Conservation (phyloP, 2,797 vertebrate genomes). For the Fistularia tabacaria region DNA sequence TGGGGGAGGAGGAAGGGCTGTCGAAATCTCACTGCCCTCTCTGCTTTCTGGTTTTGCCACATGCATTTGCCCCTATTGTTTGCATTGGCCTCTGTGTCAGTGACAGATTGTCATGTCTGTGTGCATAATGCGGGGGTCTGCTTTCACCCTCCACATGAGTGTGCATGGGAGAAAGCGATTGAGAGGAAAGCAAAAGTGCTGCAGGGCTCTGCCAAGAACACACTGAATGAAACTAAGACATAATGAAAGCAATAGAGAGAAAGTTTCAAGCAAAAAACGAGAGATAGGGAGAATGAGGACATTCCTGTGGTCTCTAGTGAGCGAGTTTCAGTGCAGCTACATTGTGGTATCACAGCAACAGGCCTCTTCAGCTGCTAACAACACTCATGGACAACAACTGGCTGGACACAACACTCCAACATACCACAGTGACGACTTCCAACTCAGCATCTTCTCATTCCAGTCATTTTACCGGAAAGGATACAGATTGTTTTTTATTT, state of each 20-base stretch:
- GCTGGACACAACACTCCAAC: slow-evolving; percentile 14
- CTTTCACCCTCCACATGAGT: slow-evolving; percentile 30
- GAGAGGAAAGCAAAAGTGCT: slow-evolving; percentile 26
- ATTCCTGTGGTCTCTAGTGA: slow-evolving; percentile 63
- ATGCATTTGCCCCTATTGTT: slow-evolving; percentile 64
- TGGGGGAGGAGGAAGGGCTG: slow-evolving; percentile 28
- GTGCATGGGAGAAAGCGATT: slow-evolving; percentile 9
- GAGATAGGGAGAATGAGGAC: slow-evolving; percentile 50
- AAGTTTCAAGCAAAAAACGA: slow-evolving; percentile 28
- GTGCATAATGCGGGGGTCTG: slow-evolving; percentile 47
- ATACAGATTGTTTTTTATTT: no score
- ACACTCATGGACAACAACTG: slow-evolving; percentile 50
- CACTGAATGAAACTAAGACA: slow-evolving; percentile 34
- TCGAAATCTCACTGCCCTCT: slow-evolving; percentile 34
- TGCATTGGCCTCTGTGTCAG: slow-evolving; percentile 62
- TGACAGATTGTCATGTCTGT: slow-evolving; percentile 71
- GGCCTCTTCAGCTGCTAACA: slow-evolving; percentile 61
- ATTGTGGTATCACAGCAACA: slow-evolving; percentile 59
- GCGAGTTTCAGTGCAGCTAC: slow-evolving; percentile 45
- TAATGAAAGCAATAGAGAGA: slow-evolving; percentile 25
- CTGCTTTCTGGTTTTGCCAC: slow-evolving; percentile 56
- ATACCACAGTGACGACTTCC: neutral
- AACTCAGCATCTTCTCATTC: neutral
- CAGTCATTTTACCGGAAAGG: no score
- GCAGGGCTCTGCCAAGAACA: slow-evolving; percentile 34